Percentiles rank a stretch among this genome's conserved stretches.
Conservation (phyloP, 2,797 vertebrate genomes). For the Neopelma chrysocephalum region DNA sequence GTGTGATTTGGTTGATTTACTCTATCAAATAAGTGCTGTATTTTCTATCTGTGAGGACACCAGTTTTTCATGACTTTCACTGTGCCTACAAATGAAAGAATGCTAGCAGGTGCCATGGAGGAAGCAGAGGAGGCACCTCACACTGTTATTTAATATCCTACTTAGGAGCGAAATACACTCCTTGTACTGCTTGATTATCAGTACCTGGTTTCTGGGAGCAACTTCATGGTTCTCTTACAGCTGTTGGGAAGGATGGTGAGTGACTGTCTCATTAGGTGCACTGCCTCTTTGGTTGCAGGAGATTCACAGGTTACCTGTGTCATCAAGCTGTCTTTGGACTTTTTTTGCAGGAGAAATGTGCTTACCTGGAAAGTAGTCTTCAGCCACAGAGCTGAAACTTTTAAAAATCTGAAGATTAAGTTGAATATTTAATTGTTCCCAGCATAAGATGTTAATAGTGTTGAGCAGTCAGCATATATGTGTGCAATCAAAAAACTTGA, state of each 20-base stretch:
- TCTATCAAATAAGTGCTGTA: neutral
- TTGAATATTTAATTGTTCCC: neutral
- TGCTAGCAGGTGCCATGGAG: neutral
- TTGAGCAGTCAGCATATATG: neutral
- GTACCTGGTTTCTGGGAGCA: neutral
- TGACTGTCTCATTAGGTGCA: neutral
- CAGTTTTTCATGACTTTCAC: neutral
- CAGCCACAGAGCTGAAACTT: neutral
- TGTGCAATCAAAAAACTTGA: neutral
- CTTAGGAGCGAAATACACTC: neutral
- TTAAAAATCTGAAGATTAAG: neutral
- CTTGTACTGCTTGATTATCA: neutral
- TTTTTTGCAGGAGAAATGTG: neutral
- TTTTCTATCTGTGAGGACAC: neutral
- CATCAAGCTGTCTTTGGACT: neutral
- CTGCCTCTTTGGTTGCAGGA: neutral
- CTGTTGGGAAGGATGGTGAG: neutral
- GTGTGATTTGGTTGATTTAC: neutral
- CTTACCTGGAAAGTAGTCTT: neutral
- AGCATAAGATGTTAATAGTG: neutral
- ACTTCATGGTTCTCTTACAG: neutral
- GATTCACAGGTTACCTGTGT: neutral
- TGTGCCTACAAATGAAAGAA: neutral
- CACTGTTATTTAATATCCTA: neutral
- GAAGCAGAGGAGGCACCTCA: neutral